A percentile compares a stretch with the other conserved stretches of the same genome.
These are phyloP conservation scores for Trinorchestia longiramus DNA, from an alignment of 1,140 invertebrate genomes.

Conservation along the genomic window DNA sequence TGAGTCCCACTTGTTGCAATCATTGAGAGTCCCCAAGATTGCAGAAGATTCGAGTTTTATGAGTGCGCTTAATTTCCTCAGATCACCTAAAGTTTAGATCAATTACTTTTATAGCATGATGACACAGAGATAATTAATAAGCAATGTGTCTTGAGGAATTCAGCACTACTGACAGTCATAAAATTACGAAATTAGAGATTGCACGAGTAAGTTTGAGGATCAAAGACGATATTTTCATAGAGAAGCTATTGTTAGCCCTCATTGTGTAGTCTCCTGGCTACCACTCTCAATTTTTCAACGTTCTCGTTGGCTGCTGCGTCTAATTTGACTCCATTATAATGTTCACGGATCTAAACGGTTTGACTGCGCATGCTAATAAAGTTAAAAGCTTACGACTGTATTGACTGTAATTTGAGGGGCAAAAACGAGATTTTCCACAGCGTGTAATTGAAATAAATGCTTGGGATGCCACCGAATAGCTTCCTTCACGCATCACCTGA, in stretches of 20 bases:
- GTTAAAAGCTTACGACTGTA: slow-evolving; percentile 47
- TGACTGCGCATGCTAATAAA: slow-evolving; percentile 28
- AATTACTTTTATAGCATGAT: not conserved
- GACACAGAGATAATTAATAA: slow-evolving; percentile 17
- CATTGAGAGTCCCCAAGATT: slow-evolving; percentile 5
- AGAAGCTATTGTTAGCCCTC: slow-evolving; percentile 19
- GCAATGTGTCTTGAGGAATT: not conserved
- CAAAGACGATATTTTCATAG: not conserved
- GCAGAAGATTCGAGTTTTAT: not conserved
- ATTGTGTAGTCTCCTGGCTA: not conserved
- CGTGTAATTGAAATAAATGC: slow-evolving; percentile 54
- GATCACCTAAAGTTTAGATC: not conserved
- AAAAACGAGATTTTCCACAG: slow-evolving; percentile 7
- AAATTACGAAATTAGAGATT: slow-evolving; percentile 2
- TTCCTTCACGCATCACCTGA: slow-evolving; percentile 28
- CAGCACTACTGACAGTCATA: not conserved
- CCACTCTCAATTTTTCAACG: not conserved
- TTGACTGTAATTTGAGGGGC: slow-evolving; percentile 43
- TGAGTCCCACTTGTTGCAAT: slow-evolving; percentile 15
- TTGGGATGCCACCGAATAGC: slow-evolving; percentile 44
- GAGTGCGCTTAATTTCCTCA: not conserved
- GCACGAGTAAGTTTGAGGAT: not conserved
- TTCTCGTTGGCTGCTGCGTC: not conserved
- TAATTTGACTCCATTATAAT: slow-evolving; percentile 27
- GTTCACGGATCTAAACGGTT: slow-evolving; percentile 25